A percentile compares a stretch with the other conserved stretches of the same genome.
These are phyloP conservation scores for Aplocera efformata DNA, from an alignment of 2,888 invertebrate species.

Conservation along the genomic window DNA sequence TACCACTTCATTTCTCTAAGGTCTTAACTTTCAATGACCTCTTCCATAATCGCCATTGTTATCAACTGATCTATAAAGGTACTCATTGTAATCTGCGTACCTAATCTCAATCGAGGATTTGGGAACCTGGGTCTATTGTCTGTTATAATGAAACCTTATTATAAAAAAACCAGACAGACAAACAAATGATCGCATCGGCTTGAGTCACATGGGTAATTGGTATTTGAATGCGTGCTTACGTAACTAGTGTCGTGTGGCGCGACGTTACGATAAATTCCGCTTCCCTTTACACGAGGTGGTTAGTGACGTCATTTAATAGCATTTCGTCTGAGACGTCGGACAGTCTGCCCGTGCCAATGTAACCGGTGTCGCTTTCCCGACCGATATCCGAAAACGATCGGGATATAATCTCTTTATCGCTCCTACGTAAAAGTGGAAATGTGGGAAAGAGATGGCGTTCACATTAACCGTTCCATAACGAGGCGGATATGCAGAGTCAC, in stretches of 20 bases:
- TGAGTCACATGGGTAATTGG: constrained; percentile 30
- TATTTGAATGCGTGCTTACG: constrained; percentile 46
- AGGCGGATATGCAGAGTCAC: constrained; percentile 22
- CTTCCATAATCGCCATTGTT: constrained; percentile 24
- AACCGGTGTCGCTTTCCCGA: constrained; percentile 24
- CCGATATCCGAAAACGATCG: constrained; percentile 20
- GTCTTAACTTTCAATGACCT: constrained; percentile 20
- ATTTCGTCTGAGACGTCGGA: constrained; percentile 59
- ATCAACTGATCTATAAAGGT: constrained; percentile 19
- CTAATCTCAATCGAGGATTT: constrained; percentile 27
- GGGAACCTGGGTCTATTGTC: constrained; percentile 28
- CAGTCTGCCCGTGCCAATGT: constrained; percentile 51
- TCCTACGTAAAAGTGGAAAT: neutral
- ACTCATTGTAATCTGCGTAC: constrained; percentile 27
- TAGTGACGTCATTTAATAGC: constrained; percentile 65
- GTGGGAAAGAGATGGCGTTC: constrained; percentile 20
- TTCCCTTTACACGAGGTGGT: constrained; percentile 59
- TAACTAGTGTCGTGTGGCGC: constrained; percentile 36
- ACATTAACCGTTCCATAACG: constrained; percentile 9
- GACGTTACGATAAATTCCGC: constrained; percentile 38
- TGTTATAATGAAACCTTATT: constrained; percentile 29
- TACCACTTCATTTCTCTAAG: constrained; percentile 4
- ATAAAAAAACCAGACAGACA: constrained; percentile 10
- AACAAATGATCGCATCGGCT: constrained; percentile 33
- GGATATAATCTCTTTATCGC: constrained; percentile 13